A percentile compares a stretch with the other conserved stretches of the same genome.
Conservation (phyloP, 2,113 vertebrate genomes). For the Desmodus rotundus region DNA sequence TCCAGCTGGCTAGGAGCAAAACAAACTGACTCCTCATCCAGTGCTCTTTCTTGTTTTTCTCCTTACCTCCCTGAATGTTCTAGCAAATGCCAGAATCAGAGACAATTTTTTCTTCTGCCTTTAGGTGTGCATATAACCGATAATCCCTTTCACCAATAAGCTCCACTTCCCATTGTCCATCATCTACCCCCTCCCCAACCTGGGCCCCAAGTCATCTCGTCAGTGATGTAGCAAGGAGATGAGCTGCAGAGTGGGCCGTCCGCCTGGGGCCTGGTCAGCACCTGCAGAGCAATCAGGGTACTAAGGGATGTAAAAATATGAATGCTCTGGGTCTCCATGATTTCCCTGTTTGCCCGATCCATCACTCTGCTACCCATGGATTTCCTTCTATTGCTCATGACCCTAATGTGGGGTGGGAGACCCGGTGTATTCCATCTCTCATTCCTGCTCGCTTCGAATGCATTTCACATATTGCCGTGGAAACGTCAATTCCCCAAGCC, state of each 20-base stretch:
- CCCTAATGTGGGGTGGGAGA: slow-evolving; percentile 62
- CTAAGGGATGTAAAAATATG: slow-evolving; percentile 66
- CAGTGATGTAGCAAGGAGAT: not conserved
- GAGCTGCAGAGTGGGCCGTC: slow-evolving; percentile 19
- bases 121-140: not conserved
- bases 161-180: not conserved
- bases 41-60: not conserved
- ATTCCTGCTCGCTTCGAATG: slow-evolving; percentile 47
- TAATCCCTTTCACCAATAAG: not conserved
- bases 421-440: slow-evolving; percentile 37
- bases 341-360: slow-evolving; percentile 62
- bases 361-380: slow-evolving; percentile 46
- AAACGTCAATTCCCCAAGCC: slow-evolving; percentile 73
- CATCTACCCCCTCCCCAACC: not conserved
- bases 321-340: slow-evolving; percentile 62
- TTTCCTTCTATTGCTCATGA: slow-evolving; percentile 51
- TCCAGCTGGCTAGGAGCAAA: not conserved
- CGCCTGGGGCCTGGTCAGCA: slow-evolving; percentile 7
- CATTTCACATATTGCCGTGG: slow-evolving; percentile 70
- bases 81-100: not conserved
- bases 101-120: not conserved
- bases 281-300: slow-evolving; percentile 30
- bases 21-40: not conserved
- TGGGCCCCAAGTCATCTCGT: not conserved
- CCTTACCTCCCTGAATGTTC: not conserved